Evolutionary conservation across 2,888 invertebrate species (phyloP).

Genomic region (Seladonia tumulorum): DNA sequence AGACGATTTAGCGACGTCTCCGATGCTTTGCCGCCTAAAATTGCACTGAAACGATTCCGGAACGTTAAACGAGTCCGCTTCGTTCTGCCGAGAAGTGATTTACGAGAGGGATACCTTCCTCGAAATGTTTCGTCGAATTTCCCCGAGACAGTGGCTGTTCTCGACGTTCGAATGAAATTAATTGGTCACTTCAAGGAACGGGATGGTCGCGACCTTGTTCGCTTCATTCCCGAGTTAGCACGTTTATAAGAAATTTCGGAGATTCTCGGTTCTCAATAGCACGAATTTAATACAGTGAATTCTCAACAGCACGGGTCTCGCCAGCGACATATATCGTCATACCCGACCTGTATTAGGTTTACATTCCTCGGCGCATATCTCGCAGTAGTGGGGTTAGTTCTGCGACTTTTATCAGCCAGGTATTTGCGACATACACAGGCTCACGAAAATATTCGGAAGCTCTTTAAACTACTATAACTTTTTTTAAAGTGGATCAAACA

Average conservation of each 20-base stretch:
- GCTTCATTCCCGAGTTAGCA: not conserved
- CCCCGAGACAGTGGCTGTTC: not conserved
- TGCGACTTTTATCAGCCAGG: too few relatives aligned
- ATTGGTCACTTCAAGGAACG: not conserved
- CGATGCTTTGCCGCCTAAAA: not conserved
- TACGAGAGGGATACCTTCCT: too few relatives aligned
- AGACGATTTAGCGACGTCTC: constrained; percentile 12
- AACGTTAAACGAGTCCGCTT: not conserved
- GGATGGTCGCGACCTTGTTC: not conserved
- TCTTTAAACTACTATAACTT: too few relatives aligned
- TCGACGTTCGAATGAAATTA: not conserved
- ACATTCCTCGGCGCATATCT: too few relatives aligned
- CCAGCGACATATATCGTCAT: too few relatives aligned
- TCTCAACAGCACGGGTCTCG: too few relatives aligned
- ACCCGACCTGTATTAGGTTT: too few relatives aligned
- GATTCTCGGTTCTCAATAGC: not conserved
- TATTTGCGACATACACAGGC: too few relatives aligned
- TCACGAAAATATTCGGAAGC: too few relatives aligned
- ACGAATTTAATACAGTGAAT: not conserved
- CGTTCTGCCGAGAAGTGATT: not conserved
- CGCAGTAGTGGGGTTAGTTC: too few relatives aligned
- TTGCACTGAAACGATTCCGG: not conserved
- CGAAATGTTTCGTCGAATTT: not conserved
- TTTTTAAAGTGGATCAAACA: too few relatives aligned
- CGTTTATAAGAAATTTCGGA: not conserved